These are phyloP conservation scores for Tinea pellionella DNA, from an alignment of 2,888 invertebrate species.

Conservation along the genomic window DNA sequence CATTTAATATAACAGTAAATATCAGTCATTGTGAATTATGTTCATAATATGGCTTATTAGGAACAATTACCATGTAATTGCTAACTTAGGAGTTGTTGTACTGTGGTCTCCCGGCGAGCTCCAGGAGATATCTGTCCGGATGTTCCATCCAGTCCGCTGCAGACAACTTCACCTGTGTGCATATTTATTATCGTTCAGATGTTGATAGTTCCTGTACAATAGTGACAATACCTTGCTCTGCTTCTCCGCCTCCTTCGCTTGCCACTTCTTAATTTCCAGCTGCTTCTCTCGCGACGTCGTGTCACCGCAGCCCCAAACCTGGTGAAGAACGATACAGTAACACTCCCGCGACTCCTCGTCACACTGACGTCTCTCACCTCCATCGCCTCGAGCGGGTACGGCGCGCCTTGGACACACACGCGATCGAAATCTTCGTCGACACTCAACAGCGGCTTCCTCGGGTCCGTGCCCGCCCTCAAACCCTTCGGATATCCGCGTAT, in stretches of 20 bases:
- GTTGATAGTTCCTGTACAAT: no score
- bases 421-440: slow-evolving; percentile 82
- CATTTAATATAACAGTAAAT: no score
- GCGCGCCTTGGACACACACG: slow-evolving; percentile 75
- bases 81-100: slow-evolving; percentile 48
- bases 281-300: slow-evolving; percentile 82
- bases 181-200: no score
- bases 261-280: slow-evolving; percentile 91
- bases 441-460: slow-evolving; percentile 78
- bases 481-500: slow-evolving; percentile 89
- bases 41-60: neutral
- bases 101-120: slow-evolving; percentile 85
- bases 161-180: slow-evolving; percentile 89
- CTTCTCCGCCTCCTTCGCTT: slow-evolving; percentile 88
- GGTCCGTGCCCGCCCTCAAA: slow-evolving; percentile 83
- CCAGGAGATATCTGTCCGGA: slow-evolving; percentile 91
- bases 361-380: slow-evolving; percentile 56
- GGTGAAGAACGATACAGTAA: neutral
- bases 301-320: slow-evolving; percentile 92
- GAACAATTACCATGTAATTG: neutral
- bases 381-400: slow-evolving; percentile 71
- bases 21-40: neutral
- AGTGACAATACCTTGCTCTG: no score
- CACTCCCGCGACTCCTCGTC: no score
- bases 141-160: slow-evolving; percentile 95